Evolutionary conservation across 2,888 invertebrate genomes (phyloP), one percentile per base, ranked within the genome.

Genomic region (Amblyjoppa fuscipennis): DNA sequence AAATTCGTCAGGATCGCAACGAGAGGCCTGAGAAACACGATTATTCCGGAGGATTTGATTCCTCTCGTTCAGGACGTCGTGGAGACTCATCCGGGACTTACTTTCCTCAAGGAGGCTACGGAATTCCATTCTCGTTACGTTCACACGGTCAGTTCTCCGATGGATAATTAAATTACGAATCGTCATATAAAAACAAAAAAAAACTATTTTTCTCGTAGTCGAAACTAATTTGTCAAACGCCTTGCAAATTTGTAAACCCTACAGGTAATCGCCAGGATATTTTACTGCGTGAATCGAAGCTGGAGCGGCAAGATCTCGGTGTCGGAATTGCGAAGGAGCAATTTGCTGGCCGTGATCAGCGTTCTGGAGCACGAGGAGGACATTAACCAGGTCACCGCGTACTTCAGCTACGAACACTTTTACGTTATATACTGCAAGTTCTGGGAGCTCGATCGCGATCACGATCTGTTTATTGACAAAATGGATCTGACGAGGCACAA

Each of bases 371-470:
- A 98, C 91, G 99, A 99, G 94, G 99, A 99, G 92, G 99, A 99
- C 93, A 99, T 99, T 92, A 99, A 99, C 95, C 98, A 98, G 95
- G 97, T 97, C 89, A 97, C 97, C 90, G 97, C 97, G 92, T 97
- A 96, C 93, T 97, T 97, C 95, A 99, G 99, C 93, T 99, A 99
- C 94, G 99, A 99, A 94, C 99, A 99, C 95, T 99, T 99, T 95
- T 99, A 99, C 95, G 99, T 99, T 85, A 99, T 99, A 94, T 99
- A 99, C 95, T 99, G 99, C 96, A 99, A 99, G 95, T 99, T 99
- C 95, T 99, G 99, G 99, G 99, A 99, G 95, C 95, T 99, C 93
- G 99, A 99, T 94, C 96, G 98, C 87, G 99, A 99, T 95, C 99
- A 99, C 94, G 99, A 99, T 95, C 95, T 99, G 90, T 97, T 97